Evolutionary conservation across 2,113 vertebrate species (phyloP).

Genomic region (Conger conger): DNA sequence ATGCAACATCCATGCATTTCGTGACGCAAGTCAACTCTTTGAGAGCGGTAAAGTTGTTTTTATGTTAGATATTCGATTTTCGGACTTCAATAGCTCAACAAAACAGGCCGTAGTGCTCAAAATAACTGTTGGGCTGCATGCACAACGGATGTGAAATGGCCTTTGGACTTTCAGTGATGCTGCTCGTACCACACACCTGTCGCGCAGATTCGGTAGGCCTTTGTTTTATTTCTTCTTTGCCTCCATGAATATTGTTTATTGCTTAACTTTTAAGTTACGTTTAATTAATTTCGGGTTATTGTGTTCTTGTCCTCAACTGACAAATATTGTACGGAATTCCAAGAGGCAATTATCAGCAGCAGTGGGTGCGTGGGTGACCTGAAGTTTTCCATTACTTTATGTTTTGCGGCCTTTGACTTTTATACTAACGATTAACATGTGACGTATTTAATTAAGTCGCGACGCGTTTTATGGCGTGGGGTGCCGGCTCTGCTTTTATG

Average conservation of each 20-base stretch:
- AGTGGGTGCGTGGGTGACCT: conserved; percentile 16
- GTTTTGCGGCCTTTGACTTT: conserved; percentile 17
- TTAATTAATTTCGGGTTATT: not conserved
- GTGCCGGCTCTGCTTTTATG: conserved; percentile 32
- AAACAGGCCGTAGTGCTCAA: too few relatives aligned
- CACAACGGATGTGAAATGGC: conserved; percentile 8
- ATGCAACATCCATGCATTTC: not conserved
- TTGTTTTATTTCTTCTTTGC: not conserved
- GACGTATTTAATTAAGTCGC: conserved; percentile 35
- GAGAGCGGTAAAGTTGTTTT: too few relatives aligned
- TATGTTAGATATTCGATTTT: too few relatives aligned
- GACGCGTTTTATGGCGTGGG: conserved; percentile 23
- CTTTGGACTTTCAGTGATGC: not conserved
- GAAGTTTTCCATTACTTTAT: conserved; percentile 22
- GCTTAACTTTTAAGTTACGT: not conserved
- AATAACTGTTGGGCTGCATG: conserved; percentile 19
- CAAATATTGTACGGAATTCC: not conserved
- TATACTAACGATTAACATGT: conserved; percentile 40
- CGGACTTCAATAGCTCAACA: too few relatives aligned
- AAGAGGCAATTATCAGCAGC: conserved; percentile 15
- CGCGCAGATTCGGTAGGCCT: not conserved
- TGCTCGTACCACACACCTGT: conserved; percentile 36
- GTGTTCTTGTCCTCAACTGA: not conserved
- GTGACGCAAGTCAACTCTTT: not conserved
- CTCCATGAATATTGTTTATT: too few relatives aligned